These are phyloP conservation scores for Pachypsylla venusta DNA, from an alignment of 1,140 invertebrate species.

Conservation along the genomic window DNA sequence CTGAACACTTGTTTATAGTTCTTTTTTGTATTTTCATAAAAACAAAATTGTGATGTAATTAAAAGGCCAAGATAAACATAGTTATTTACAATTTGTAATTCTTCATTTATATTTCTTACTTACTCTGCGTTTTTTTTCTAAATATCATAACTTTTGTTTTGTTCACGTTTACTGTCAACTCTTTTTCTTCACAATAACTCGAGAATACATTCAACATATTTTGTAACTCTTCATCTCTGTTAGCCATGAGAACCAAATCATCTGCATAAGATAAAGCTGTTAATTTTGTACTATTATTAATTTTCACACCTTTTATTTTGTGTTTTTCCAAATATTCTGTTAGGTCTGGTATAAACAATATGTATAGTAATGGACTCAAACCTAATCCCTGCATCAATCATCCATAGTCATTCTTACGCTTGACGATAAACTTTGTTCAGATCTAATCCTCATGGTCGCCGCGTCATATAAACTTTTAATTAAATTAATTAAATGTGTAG, in stretches of 20 bases:
- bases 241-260: background rate
- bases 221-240: background rate
- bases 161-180: background rate
- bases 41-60: background rate
- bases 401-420: no score
- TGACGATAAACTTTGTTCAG: no score
- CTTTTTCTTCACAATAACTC: background rate
- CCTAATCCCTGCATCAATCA: background rate
- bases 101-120: background rate
- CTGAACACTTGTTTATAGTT: background rate
- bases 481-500: background rate
- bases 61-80: background rate
- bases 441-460: background rate
- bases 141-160: slow-evolving; percentile 10
- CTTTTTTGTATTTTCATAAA: background rate
- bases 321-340: background rate
- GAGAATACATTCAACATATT: background rate
- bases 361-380: background rate
- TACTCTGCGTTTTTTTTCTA: background rate
- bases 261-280: background rate
- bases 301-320: background rate
- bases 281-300: background rate
- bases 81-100: background rate
- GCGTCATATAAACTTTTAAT: background rate
- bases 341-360: background rate